phyloP scores from a whole-genome alignment of 1,140 invertebrate genomes.

The Heliconius melpomene region DNA sequence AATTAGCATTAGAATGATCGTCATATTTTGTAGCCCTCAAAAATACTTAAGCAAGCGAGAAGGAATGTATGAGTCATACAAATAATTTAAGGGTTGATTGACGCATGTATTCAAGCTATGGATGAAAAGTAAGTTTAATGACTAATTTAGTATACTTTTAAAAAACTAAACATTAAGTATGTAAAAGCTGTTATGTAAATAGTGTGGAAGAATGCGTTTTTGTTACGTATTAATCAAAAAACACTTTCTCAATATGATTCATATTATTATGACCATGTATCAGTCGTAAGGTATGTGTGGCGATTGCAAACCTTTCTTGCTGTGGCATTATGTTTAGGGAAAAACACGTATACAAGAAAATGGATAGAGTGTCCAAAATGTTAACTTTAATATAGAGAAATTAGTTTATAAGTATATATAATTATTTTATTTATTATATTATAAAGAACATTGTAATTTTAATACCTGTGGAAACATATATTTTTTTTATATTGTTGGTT shows the following conservation, averaged over 20 bases:
- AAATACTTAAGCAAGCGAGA: neutral
- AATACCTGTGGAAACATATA: neutral
- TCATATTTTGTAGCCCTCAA: too few relatives aligned
- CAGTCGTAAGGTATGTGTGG: conserved; percentile 47
- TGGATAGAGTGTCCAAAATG: neutral
- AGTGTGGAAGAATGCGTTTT: neutral
- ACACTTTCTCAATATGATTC: conserved; percentile 63
- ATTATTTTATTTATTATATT: neutral
- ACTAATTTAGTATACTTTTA: neutral
- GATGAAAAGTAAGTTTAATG: neutral
- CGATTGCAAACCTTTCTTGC: neutral
- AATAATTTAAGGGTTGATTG: conserved; percentile 1
- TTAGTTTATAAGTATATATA: too few relatives aligned
- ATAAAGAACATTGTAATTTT: neutral
- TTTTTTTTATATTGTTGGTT: neutral
- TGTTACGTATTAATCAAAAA: conserved; percentile 47
- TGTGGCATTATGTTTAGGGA: neutral
- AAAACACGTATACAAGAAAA: neutral
- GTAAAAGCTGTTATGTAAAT: neutral
- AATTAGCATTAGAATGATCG: too few relatives aligned
- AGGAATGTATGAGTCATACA: neutral
- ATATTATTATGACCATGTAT: conserved; percentile 51
- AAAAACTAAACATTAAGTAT: neutral
- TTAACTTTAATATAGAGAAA: neutral
- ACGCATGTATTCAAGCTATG: neutral